phyloP scores from a whole-genome alignment of 2,113 vertebrate genomes.

The Gila orcuttii region DNA sequence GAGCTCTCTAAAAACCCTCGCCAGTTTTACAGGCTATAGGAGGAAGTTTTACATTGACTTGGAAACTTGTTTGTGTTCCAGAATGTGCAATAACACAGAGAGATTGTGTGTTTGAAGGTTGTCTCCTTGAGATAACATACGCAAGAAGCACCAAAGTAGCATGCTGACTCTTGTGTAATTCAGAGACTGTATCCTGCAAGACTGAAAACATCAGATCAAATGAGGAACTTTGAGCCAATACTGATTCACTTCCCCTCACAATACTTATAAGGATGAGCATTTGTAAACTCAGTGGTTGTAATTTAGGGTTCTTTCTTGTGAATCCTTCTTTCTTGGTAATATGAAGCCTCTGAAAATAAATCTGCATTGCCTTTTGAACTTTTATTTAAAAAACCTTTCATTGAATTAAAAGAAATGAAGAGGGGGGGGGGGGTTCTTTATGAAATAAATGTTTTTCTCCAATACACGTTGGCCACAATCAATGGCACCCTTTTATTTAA shows the following conservation, averaged over 20 bases:
- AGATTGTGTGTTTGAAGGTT: constrained; percentile 8
- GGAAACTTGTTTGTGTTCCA: constrained; percentile 14
- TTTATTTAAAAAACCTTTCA: too few relatives aligned
- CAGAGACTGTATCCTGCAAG: constrained; percentile 9
- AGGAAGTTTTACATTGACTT: not conserved
- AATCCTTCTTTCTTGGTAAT: too few relatives aligned
- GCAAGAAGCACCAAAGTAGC: not conserved
- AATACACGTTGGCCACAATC: too few relatives aligned
- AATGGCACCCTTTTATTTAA: too few relatives aligned
- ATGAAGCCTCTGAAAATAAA: too few relatives aligned
- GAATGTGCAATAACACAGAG: not conserved
- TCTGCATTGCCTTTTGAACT: too few relatives aligned
- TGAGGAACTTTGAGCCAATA: constrained; percentile 23
- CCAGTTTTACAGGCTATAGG: constrained; percentile 22
- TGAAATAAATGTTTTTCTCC: too few relatives aligned
- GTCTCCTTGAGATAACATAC: not conserved
- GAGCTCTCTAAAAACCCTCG: not conserved
- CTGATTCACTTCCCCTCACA: not conserved
- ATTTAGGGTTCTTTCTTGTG: not conserved
- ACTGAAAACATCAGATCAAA: not conserved
- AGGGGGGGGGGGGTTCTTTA: too few relatives aligned
- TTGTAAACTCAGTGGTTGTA: not conserved
- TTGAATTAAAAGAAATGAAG: too few relatives aligned
- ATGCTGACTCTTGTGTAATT: not conserved
- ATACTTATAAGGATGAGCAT: not conserved